These are phyloP conservation scores for Rana temporaria DNA, from an alignment of 2,113 vertebrate species.

Conservation along the genomic window DNA sequence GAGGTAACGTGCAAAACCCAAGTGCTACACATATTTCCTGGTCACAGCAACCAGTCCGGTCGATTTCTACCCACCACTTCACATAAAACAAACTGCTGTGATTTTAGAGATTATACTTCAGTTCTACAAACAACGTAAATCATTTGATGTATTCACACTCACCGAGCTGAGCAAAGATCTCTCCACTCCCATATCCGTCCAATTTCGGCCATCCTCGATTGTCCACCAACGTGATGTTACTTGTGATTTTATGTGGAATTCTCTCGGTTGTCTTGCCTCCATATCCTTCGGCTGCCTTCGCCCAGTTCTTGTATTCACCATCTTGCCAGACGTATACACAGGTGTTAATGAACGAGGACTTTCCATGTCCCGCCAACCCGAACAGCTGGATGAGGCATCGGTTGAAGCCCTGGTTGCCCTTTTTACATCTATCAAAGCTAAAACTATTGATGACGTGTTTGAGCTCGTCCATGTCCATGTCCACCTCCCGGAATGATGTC, in stretches of 20 bases:
- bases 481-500: background rate
- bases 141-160: background rate
- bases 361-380: background rate
- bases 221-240: slow-evolving; percentile 22
- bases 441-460: background rate
- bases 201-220: background rate
- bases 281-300: background rate
- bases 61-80: too few species aligned
- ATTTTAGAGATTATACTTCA: too few species aligned
- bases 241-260: background rate
- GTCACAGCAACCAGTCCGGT: too few species aligned
- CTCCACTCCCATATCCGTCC: background rate
- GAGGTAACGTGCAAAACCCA: too few species aligned
- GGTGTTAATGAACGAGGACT: slow-evolving; percentile 22
- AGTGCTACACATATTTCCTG: too few species aligned
- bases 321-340: slow-evolving; percentile 11
- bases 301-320: background rate
- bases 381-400: background rate
- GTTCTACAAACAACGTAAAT: too few species aligned
- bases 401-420: slow-evolving; percentile 1
- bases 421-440: background rate
- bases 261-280: background rate
- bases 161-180: slow-evolving; percentile 35
- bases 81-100: too few species aligned
- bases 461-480: background rate